These are phyloP conservation scores for Calameuta idolon DNA, from an alignment of 2,888 invertebrate species.

Conservation along the genomic window DNA sequence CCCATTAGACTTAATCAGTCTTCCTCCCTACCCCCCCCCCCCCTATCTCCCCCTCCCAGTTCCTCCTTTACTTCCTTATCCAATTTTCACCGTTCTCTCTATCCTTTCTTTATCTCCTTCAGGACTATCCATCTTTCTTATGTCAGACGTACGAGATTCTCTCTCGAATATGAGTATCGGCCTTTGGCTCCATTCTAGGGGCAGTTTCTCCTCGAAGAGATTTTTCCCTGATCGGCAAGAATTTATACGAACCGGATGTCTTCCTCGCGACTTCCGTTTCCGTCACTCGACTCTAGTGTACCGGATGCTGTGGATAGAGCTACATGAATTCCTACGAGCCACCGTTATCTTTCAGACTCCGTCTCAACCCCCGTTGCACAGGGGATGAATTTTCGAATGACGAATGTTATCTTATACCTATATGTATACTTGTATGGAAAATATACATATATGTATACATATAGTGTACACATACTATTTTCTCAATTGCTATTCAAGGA, in stretches of 20 bases:
- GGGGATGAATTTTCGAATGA: not conserved
- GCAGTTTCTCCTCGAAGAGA: not conserved
- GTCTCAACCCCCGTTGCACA: not conserved
- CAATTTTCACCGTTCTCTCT: not conserved
- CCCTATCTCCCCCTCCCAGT: conserved; percentile 1
- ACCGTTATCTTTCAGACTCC: not conserved
- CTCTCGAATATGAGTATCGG: not conserved
- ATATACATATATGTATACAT: not conserved
- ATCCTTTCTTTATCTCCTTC: not conserved
- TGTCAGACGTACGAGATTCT: not conserved
- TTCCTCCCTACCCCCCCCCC: conserved; percentile 11
- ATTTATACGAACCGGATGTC: not conserved
- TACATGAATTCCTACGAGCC: conserved; percentile 24
- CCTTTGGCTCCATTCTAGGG: not conserved
- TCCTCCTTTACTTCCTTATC: not conserved
- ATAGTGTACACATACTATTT: not conserved
- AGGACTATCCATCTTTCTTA: not conserved
- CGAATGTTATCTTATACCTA: not conserved
- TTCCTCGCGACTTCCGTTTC: conserved; percentile 3
- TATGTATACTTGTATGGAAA: not conserved
- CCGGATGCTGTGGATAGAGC: conserved; percentile 14
- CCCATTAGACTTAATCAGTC: conserved; percentile 57
- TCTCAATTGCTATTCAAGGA: not conserved
- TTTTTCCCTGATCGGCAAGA: not conserved
- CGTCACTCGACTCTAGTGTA: not conserved